Conservation (phyloP, 2,888 invertebrate species). For the Piscicola geometra region DNA sequence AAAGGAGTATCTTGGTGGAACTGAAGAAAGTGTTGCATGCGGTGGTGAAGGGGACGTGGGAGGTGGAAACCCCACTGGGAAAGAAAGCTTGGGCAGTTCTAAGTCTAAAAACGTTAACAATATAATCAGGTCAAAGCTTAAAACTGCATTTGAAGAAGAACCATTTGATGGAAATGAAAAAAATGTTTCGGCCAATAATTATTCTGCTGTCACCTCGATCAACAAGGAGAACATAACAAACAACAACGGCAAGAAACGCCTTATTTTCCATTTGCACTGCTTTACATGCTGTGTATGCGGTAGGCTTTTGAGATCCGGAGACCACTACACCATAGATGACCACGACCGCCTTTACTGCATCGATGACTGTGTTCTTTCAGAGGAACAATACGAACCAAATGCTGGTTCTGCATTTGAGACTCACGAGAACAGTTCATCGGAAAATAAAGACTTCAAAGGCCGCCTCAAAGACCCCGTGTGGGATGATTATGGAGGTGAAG, state of each 20-base stretch:
- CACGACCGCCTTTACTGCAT: slow-evolving; percentile 13
- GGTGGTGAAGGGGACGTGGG: too few species aligned
- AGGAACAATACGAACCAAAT: not conserved
- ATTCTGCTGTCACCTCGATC: not conserved
- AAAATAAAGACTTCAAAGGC: not conserved
- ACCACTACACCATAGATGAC: slow-evolving; percentile 28
- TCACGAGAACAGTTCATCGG: not conserved
- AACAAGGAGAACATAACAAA: not conserved
- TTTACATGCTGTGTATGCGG: slow-evolving; percentile 33
- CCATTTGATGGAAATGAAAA: not conserved
- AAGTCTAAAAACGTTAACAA: too few species aligned
- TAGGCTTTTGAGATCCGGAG: slow-evolving; percentile 17
- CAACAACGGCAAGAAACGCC: not conserved
- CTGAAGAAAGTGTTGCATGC: too few species aligned
- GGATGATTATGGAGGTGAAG: too few species aligned
- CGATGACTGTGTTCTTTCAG: not conserved
- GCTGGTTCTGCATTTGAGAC: not conserved
- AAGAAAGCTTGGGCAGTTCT: too few species aligned
- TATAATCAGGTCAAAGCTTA: too few species aligned
- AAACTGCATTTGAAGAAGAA: not conserved
- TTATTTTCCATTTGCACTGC: slow-evolving; percentile 34
- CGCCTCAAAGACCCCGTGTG: not conserved
- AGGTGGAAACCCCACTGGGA: too few species aligned
- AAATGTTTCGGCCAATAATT: not conserved
- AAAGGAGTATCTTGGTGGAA: too few species aligned